These are phyloP conservation scores for Tursiops truncatus DNA, from an alignment of 2,113 vertebrate species.

Conservation along the genomic window DNA sequence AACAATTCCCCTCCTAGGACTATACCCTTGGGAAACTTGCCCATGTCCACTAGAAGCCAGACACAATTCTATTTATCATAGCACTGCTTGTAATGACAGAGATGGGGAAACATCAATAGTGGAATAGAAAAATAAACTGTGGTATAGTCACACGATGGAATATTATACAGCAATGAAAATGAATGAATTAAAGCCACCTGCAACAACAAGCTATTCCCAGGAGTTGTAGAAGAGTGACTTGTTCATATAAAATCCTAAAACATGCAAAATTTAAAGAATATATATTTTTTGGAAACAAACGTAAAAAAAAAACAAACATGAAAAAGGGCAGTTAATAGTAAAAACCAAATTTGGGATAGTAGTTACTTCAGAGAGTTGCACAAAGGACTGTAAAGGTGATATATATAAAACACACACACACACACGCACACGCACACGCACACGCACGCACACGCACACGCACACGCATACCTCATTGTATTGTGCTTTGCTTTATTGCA, in stretches of 20 bases:
- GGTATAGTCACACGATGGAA: neutral
- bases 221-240: neutral
- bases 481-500: neutral
- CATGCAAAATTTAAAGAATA: neutral
- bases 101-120: neutral
- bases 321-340: neutral
- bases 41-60: neutral
- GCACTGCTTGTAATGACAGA: neutral
- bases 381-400: neutral
- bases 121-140: neutral
- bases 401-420: neutral
- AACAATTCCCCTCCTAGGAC: neutral
- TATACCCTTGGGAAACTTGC: neutral
- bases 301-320: neutral
- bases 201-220: neutral
- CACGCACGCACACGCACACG: accelerated
- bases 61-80: neutral
- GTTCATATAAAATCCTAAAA: neutral
- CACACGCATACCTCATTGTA: accelerated
- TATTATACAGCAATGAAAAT: neutral
- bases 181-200: neutral
- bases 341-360: neutral
- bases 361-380: neutral
- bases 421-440: too few species aligned
- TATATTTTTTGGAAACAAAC: neutral